A percentile compares a stretch with the other conserved stretches of the same genome.
Evolutionary conservation across 2,113 vertebrate species (phyloP).

Genomic region (Notarius lentiginosus): DNA sequence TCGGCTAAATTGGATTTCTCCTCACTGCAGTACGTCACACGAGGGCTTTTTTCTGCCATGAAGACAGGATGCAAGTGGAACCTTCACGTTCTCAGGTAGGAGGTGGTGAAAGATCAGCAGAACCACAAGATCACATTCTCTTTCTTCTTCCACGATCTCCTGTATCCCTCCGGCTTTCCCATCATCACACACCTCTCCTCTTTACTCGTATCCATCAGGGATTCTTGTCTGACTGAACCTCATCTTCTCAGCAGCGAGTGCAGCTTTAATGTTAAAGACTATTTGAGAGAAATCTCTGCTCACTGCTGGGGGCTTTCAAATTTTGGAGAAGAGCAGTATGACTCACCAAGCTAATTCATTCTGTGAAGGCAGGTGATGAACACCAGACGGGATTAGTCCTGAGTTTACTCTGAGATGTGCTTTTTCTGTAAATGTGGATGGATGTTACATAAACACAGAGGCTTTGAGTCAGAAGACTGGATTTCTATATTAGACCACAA

Average conservation of each 20-base stretch:
- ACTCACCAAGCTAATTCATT: conserved; percentile 9
- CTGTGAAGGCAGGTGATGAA: neutral
- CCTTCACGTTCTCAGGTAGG: neutral
- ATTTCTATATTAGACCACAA: neutral
- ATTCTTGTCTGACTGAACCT: conserved; percentile 40
- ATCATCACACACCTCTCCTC: conserved; percentile 2
- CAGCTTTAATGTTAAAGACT: conserved; percentile 61
- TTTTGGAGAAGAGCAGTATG: conserved; percentile 47
- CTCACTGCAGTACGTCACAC: neutral
- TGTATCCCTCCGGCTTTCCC: conserved; percentile 1
- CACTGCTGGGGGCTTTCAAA: conserved; percentile 54
- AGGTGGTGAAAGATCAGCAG: neutral
- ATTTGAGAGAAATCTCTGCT: conserved; percentile 58
- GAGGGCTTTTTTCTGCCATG: too few relatives aligned
- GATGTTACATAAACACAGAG: neutral
- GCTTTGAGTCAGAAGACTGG: neutral
- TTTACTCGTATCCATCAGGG: conserved; percentile 27
- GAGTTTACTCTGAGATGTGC: neutral
- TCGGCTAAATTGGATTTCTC: conserved; percentile 25
- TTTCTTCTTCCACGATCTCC: neutral
- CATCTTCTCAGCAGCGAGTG: neutral
- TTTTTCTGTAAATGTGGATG: neutral
- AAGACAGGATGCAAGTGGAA: neutral
- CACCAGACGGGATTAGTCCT: neutral
- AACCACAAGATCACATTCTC: neutral